Base-by-base conservation (phyloP, 2,888 invertebrate genomes). In the Diaperis boleti region DNA sequence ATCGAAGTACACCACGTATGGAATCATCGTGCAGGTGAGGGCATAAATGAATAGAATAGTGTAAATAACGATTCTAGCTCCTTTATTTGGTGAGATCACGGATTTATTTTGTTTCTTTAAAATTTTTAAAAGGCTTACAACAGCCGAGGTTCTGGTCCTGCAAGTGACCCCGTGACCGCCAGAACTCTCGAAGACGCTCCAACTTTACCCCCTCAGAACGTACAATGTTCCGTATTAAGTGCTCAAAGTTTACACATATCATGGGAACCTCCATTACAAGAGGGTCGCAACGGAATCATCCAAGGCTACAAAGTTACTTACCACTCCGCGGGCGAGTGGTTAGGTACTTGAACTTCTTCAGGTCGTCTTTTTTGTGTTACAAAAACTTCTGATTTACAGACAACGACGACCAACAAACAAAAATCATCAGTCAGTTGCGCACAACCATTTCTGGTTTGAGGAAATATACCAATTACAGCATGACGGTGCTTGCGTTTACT, bases 381-480 rank as follows among this genome's bases (percentile, higher is more conserved):
- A n/a, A n/a, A 14, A 26, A 5, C 26, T 26, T 10, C 11, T 15
- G 8, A 33, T 61, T 78, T 79, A 62, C 73, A 90, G 91, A 91
- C 74, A 89, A 88, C 76, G 90, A 90, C 82, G 89, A 89, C 62
- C 88, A 89, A 70, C 88, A 89, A 71, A 89, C 89, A n/a, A 94
- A 93, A 79, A 88, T 89, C 71, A 89, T 91, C 70, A 86, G 87
- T 1, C 87, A 88, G 1, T 77, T 89, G 29, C 87, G 89, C 64
- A 89, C 91, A 22, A 88, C 88, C 1, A 84, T 94, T 65, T 89
- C 90, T 59, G 91, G 91, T 42, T 83, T 96, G 57, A 87, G 90
- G 74, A 91, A 94, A 73, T 95, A 89, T 82, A 95, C 95, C 20
- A 96, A 96, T 83, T 96, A 96, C 80, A 95, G 95, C 26, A 91